Evolutionary conservation across 2,888 invertebrate species (phyloP).

Genomic region (Cheilosia impressa): DNA sequence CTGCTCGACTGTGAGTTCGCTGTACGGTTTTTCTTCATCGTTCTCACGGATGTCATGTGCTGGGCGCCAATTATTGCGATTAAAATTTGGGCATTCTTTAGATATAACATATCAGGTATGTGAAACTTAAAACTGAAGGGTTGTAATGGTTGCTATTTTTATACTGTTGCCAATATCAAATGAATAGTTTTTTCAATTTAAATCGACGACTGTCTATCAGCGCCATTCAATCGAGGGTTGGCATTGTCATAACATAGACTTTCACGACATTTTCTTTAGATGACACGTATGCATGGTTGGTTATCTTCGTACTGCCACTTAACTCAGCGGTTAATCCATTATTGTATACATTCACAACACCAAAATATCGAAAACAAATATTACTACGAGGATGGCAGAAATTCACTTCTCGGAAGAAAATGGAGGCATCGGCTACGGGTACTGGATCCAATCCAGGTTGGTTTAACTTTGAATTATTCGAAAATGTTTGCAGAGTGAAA

Average conservation of each 20-base stretch:
- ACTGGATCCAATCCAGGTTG: constrained; percentile 81
- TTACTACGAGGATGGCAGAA: constrained; percentile 83
- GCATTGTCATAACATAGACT: background rate
- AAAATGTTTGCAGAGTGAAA: background rate
- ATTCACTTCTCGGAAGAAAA: constrained; percentile 81
- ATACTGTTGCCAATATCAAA: too few species aligned
- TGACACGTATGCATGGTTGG: constrained; percentile 87
- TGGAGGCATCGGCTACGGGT: constrained; percentile 80
- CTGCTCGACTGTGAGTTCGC: constrained; percentile 87
- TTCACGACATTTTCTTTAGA: constrained; percentile 81
- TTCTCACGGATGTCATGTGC: constrained; percentile 88
- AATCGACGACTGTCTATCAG: background rate
- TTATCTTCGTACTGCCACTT: constrained; percentile 88
- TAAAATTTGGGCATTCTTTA: constrained; percentile 86
- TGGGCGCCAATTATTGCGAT: constrained; percentile 89
- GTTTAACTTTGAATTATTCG: background rate
- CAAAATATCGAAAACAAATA: constrained; percentile 86
- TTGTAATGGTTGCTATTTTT: background rate
- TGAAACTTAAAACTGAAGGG: background rate
- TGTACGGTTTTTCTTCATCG: constrained; percentile 88
- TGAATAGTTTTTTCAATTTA: too few species aligned
- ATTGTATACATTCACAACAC: constrained; percentile 88
- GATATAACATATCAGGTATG: constrained; percentile 85
- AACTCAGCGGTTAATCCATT: constrained; percentile 88
- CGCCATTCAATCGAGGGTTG: background rate